phyloP scores from a whole-genome alignment of 2,797 vertebrate species.

The Pantherophis vulpinus region DNA sequence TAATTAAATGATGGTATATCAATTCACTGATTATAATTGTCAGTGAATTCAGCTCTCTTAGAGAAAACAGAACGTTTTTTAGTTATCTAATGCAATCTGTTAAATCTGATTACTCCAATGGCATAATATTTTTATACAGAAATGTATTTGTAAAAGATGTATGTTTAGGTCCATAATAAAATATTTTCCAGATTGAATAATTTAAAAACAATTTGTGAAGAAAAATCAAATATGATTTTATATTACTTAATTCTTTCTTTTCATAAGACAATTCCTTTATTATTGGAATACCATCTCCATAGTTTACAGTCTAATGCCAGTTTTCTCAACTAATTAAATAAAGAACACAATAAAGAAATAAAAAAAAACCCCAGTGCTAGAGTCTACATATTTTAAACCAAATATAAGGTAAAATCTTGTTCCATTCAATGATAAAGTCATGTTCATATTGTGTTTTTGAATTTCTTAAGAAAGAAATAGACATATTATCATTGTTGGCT shows the following conservation, averaged over 20 bases:
- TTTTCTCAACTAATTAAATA: neutral
- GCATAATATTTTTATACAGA: neutral
- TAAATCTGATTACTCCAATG: neutral
- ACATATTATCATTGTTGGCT: neutral
- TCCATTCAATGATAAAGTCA: neutral
- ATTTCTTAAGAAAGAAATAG: neutral
- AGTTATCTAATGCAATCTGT: neutral
- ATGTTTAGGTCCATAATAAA: neutral
- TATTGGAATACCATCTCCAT: neutral
- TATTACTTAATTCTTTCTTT: neutral
- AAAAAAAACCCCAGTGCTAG: neutral
- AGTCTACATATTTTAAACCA: neutral
- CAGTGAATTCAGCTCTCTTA: neutral
- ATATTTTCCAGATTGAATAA: neutral
- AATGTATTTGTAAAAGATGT: neutral
- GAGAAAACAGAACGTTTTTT: neutral
- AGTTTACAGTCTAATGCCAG: neutral
- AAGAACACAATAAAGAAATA: neutral
- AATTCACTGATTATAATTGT: neutral
- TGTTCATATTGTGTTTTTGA: neutral
- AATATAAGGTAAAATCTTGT: neutral
- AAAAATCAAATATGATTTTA: neutral
- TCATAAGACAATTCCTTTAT: neutral
- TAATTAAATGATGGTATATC: neutral
- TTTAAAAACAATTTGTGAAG: neutral